Evolutionary conservation across 2,888 invertebrate genomes (phyloP), one percentile per base, ranked within the genome.

Genomic region (Nymphalis urticae): DNA sequence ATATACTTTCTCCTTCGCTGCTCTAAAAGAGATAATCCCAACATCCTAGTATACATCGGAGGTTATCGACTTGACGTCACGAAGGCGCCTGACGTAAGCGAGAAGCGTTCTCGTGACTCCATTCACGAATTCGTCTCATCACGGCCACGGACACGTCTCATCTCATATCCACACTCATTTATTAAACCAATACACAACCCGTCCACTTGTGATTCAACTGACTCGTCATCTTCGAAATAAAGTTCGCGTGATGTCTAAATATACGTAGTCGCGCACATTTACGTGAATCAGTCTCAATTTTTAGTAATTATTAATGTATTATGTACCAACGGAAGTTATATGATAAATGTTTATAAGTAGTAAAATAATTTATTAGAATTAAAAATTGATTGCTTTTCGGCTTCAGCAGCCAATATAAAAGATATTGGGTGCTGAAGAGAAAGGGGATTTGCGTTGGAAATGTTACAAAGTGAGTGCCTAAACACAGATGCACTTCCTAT

Each of bases 101-200:
- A 64, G 72, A 76, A 48, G 24, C 78, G 76, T 78, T 77, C 76
- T 83, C 84, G 85, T 87, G 87, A 85, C 82, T 88, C 87, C 89
- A 90, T 90, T 91, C 90, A 90, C 88, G 82, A 89, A 87, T 82
- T 85, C 83, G 84, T 82, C 80, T 80, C 77, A 75, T 74, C 85
- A 85, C 82, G 86, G 85, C 85, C 87, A 85, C 77, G 87, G 86
- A 71, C 71, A 64, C 65, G 66, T 68, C 70, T 65, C 54, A 42
- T 66, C 62, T 66, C 62, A 72, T 69, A 71, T 67, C 64, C 68
- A 68, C 53, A 71, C 72, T 68, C 62, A 65, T 69, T 71, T 65
- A 65, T 71, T 67, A 58, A 69, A 65, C 64, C 53, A 69, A 64
- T 71, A 68, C 62, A 69, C 42, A 56, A 64, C 50, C 48, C 53